Conservation (phyloP, 2,888 invertebrate species). For the Drosophila borealis region DNA sequence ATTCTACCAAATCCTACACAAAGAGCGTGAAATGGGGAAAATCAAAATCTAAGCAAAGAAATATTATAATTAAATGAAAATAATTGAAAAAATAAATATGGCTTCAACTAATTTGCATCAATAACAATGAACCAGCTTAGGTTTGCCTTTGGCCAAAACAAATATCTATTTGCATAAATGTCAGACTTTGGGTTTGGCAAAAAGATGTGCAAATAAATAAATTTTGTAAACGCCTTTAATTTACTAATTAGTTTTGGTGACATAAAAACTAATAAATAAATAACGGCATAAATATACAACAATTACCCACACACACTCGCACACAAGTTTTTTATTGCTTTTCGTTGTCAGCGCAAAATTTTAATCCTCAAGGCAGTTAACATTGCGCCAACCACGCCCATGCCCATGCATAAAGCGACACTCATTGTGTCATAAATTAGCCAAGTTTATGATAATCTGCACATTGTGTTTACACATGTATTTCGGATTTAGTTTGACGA, state of each 20-base stretch:
- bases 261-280: constrained; percentile 41
- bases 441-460: constrained; percentile 67
- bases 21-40: background rate
- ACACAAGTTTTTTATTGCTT: constrained; percentile 29
- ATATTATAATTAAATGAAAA: background rate
- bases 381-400: constrained; percentile 9
- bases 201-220: constrained; percentile 15
- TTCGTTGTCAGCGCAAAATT: constrained; percentile 47
- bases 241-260: constrained; percentile 50
- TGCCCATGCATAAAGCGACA: constrained; percentile 43
- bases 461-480: constrained; percentile 69
- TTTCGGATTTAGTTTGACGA: constrained; percentile 63
- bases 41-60: background rate
- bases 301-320: background rate
- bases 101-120: background rate
- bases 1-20: background rate
- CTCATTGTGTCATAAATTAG: constrained; percentile 65
- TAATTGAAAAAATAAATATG: background rate
- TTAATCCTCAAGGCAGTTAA: constrained; percentile 46
- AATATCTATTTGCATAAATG: constrained; percentile 12
- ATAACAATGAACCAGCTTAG: background rate
- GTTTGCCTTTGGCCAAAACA: constrained; percentile 3
- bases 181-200: background rate
- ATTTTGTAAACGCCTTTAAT: constrained; percentile 39
- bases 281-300: constrained; percentile 20